Percentiles rank a stretch among this genome's conserved stretches.
Conservation (phyloP, 2,113 vertebrate genomes). For the Pampusana beccarii region DNA sequence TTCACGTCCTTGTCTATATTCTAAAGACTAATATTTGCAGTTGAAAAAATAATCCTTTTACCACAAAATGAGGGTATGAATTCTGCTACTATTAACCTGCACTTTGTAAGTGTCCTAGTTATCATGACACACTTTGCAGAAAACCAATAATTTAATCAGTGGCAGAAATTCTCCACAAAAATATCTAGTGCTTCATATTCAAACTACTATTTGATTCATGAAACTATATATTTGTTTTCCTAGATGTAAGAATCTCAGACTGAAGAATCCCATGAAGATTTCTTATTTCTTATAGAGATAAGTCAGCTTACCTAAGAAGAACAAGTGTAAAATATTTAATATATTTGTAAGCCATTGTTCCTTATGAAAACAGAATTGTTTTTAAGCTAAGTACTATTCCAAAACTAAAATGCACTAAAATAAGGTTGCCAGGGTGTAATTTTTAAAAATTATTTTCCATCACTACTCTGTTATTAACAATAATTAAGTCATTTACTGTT, state of each 20-base stretch:
- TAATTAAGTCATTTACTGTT: background rate
- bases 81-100: background rate
- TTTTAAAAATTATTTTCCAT: background rate
- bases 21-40: background rate
- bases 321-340: background rate
- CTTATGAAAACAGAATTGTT: background rate
- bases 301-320: background rate
- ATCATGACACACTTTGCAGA: background rate
- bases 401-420: background rate
- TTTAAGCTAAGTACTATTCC: background rate
- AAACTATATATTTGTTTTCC: background rate
- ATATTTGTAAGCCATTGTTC: background rate
- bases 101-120: background rate
- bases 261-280: slow-evolving; percentile 12
- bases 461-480: background rate
- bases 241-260: background rate
- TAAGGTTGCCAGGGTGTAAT: background rate
- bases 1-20: background rate
- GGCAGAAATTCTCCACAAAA: background rate
- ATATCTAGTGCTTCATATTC: background rate
- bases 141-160: background rate
- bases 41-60: background rate
- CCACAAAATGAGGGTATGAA: background rate
- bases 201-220: background rate
- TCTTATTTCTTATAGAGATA: background rate